These are phyloP conservation scores for Sturnus vulgaris DNA, from an alignment of 2,113 vertebrate genomes.

Conservation along the genomic window DNA sequence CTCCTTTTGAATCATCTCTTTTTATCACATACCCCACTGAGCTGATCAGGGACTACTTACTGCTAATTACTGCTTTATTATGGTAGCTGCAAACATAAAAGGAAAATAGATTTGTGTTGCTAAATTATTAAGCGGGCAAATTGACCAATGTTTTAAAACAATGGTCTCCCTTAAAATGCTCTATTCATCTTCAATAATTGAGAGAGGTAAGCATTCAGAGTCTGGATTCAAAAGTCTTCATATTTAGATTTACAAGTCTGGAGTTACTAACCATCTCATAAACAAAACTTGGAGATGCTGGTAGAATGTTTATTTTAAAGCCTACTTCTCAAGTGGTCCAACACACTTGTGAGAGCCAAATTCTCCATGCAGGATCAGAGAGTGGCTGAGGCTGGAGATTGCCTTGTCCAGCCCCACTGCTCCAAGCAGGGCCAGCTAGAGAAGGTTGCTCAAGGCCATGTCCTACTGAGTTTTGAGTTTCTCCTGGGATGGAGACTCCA, in stretches of 20 bases:
- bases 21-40: background rate
- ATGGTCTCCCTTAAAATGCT: background rate
- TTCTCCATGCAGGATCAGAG: background rate
- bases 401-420: background rate
- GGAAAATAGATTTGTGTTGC: background rate
- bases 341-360: background rate
- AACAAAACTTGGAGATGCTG: background rate
- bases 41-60: background rate
- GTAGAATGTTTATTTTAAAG: background rate
- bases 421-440: background rate
- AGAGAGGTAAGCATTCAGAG: background rate
- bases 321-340: background rate
- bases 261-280: background rate
- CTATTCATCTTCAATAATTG: background rate
- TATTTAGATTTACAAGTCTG: background rate
- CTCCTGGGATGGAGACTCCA: background rate
- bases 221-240: background rate
- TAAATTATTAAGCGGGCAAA: background rate
- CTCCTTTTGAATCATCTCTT: background rate
- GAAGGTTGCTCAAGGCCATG: background rate
- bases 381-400: background rate
- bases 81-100: background rate
- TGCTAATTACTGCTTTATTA: background rate
- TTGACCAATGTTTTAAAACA: background rate
- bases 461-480: background rate